Percentiles rank a stretch among this genome's conserved stretches.
phyloP scores from a whole-genome alignment of 53 echinoderm and acorn worm species.

The Echinarachnius parma region DNA sequence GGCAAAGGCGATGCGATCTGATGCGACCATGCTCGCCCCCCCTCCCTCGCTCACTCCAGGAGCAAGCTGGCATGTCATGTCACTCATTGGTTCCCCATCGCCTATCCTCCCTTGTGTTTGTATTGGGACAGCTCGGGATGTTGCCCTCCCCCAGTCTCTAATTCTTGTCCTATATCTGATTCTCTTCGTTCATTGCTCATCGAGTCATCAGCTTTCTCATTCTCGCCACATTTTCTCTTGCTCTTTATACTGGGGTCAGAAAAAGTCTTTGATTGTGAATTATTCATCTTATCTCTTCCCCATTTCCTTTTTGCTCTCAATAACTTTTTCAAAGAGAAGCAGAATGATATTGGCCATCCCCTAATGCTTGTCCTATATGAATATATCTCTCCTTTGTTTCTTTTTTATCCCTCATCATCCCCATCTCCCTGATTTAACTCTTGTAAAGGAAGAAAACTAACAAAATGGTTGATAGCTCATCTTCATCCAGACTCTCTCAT shows the following conservation, averaged over 20 bases:
- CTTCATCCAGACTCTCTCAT: no score
- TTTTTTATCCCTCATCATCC: no score
- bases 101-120: slow-evolving; percentile 45
- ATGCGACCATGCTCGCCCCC: background rate
- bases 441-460: no score
- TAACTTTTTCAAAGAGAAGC: background rate
- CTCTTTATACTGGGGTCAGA: no score
- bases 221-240: background rate
- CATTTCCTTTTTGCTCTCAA: background rate
- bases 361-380: no score
- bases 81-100: slow-evolving; percentile 47
- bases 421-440: no score
- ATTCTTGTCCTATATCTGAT: slow-evolving; percentile 32
- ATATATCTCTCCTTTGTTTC: no score
- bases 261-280: background rate
- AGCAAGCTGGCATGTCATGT: slow-evolving; percentile 39
- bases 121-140: slow-evolving; percentile 39
- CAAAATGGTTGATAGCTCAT: no score
- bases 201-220: background rate
- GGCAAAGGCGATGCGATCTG: background rate
- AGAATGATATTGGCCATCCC: no score
- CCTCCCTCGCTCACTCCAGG: background rate
- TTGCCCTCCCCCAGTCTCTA: slow-evolving; percentile 35
- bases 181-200: slow-evolving; percentile 18
- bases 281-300: background rate